A percentile compares a stretch with the other conserved stretches of the same genome.
These are phyloP conservation scores for Clitarchus hookeri DNA, from an alignment of 2,888 invertebrate species.

Conservation along the genomic window DNA sequence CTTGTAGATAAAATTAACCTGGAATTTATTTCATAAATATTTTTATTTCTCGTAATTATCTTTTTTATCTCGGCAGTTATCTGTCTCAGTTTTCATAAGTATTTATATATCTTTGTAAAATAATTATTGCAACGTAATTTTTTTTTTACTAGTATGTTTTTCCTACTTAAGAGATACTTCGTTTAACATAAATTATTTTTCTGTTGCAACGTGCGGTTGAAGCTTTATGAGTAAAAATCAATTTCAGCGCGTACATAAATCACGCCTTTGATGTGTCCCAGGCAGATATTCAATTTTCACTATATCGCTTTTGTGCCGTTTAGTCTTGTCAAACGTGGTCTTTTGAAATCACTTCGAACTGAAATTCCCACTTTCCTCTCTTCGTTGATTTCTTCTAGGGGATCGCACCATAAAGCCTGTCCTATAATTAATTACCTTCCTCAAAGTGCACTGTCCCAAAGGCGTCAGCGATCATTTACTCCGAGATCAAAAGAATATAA, in stretches of 20 bases:
- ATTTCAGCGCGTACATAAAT: neutral
- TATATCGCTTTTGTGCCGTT: neutral
- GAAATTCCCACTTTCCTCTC: neutral
- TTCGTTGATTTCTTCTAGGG: neutral
- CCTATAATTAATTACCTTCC: constrained; percentile 6
- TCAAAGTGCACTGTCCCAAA: neutral
- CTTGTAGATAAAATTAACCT: too few relatives aligned
- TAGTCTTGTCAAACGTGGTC: neutral
- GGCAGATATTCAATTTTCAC: neutral
- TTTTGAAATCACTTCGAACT: neutral
- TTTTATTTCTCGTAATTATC: too few relatives aligned
- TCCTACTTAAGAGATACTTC: too few relatives aligned
- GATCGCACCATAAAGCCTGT: neutral
- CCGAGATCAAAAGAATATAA: neutral
- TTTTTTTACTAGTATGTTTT: too few relatives aligned
- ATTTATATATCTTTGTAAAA: too few relatives aligned
- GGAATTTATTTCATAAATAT: too few relatives aligned
- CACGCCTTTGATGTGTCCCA: neutral
- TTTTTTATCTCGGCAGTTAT: too few relatives aligned
- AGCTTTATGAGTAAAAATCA: neutral
- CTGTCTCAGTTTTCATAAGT: too few relatives aligned
- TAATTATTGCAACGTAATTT: too few relatives aligned
- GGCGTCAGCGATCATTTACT: constrained; percentile 2
- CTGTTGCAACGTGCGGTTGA: neutral
- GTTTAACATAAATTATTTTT: neutral